Base-by-base conservation (phyloP, 2,797 vertebrate genomes). In the Sphenodon punctatus region DNA sequence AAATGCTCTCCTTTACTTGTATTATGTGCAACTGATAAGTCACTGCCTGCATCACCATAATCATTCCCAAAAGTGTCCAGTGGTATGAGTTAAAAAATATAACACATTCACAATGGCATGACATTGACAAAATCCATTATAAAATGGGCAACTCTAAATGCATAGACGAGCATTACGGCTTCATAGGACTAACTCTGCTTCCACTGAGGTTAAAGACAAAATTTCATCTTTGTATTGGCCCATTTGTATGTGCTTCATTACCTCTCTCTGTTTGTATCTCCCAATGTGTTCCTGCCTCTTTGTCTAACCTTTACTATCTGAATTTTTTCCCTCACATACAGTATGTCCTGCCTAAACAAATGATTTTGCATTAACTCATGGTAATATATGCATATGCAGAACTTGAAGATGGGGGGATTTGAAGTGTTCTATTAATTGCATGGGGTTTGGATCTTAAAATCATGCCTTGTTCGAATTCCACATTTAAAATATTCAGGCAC, bases 341-440 rank as follows among this genome's bases (percentile, higher is more conserved):
- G 30, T 65, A 80, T 25, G 58, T 70, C 84, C 76, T 82, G n/a
- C 34, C 38, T 64, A 80, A 63, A 80, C 32, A 86, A 82, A 78
- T 70, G 45, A 65, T 67, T 83, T 88, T 27, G 60, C 43, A 80
- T 88, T 83, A 89, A 80, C 41, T 87, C 43, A 78, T 71, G 56
- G 8, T 91, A 92, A 92, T 84, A 8, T 86, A 89, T 93, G 84
- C 90, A 59, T 48, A 79, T 39, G 39, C 89, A 92, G 81, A 82
- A 64, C 59, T 87, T 85, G 78, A 89, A 86, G 68, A 74, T 79
- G 90, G 80, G 88, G 46, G 85, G 65, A 87, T 92, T 80, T 85
- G 55, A 88, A 87, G 64, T 61, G 73, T 87, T 85, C 70, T 32
- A 79, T 68, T 90, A 88, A 92, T 92, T 92, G 90, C 69, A 76